Evolutionary conservation across 2,797 vertebrate species (phyloP).

Genomic region (Pipistrellus kuhlii): DNA sequence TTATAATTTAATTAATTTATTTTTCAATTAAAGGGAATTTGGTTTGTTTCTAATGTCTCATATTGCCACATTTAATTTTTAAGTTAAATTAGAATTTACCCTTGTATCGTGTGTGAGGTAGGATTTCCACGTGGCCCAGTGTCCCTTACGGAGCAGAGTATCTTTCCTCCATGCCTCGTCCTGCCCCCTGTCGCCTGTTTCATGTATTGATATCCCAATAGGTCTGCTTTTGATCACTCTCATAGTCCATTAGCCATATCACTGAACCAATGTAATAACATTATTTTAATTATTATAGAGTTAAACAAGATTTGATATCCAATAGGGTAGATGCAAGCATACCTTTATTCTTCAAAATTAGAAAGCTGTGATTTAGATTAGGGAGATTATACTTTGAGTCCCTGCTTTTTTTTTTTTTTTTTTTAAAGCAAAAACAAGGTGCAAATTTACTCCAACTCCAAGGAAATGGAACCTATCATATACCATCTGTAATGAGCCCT

Average conservation of each 20-base stretch:
- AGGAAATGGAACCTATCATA: neutral
- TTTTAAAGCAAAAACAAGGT: neutral
- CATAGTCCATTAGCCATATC: neutral
- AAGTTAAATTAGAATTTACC: conserved; percentile 2
- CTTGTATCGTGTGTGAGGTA: neutral
- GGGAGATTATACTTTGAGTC: neutral
- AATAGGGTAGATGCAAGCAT: neutral
- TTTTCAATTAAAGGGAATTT: neutral
- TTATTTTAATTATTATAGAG: neutral
- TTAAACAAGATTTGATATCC: neutral
- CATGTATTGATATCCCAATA: neutral
- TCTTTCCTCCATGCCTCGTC: neutral
- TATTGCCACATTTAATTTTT: conserved; percentile 18
- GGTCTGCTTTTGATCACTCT: neutral
- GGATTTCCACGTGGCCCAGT: neutral
- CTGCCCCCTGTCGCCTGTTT: neutral
- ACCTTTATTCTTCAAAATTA: neutral
- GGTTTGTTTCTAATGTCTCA: neutral
- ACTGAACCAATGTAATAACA: neutral
- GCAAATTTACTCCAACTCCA: neutral
- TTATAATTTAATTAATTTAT: neutral
- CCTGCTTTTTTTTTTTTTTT: neutral
- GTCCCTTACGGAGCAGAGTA: neutral
- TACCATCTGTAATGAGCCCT: neutral
- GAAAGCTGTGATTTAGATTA: neutral